Conservation (phyloP, 35 echinoderm and acorn worm genomes). For the Strongylocentrotus purpuratus region DNA sequence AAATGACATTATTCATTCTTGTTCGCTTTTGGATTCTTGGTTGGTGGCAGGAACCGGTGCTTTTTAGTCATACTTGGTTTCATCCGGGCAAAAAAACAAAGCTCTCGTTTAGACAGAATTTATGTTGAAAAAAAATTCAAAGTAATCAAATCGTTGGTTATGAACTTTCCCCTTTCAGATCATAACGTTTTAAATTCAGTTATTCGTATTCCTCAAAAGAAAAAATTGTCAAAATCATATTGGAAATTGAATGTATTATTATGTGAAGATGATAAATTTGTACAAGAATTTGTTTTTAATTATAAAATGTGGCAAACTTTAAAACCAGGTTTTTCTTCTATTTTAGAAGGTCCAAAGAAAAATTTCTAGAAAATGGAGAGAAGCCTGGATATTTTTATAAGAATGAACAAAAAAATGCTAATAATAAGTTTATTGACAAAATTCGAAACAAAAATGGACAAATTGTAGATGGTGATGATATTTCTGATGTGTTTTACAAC, state of each 20-base stretch:
- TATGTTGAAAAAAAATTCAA: neutral
- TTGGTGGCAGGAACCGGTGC: neutral
- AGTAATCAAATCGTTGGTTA: neutral
- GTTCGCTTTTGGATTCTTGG: neutral
- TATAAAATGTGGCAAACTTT: conserved; percentile 27
- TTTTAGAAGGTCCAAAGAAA: conserved; percentile 33
- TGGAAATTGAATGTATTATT: conserved; percentile 37
- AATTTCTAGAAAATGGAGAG: conserved; percentile 59
- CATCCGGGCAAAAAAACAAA: conserved; percentile 9
- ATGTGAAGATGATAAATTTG: conserved; percentile 14
- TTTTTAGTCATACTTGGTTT: neutral
- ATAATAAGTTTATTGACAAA: conserved; percentile 41
- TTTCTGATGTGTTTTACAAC: conserved; percentile 43
- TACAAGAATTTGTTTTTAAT: neutral
- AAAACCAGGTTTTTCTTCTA: conserved; percentile 26
- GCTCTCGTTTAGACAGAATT: conserved; percentile 35
- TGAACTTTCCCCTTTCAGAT: conserved; percentile 18
- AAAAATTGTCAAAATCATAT: neutral
- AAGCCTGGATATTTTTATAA: conserved; percentile 51
- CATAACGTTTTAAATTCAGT: conserved; percentile 2
- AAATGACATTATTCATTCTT: neutral
- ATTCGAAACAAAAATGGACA: conserved; percentile 25
- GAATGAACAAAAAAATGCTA: conserved; percentile 22
- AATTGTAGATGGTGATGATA: conserved; percentile 49
- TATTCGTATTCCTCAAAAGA: neutral